Percentiles rank a stretch among this genome's conserved stretches.
These are phyloP conservation scores for Chromobotia macracanthus DNA, from an alignment of 2,797 vertebrate genomes.

Conservation along the genomic window DNA sequence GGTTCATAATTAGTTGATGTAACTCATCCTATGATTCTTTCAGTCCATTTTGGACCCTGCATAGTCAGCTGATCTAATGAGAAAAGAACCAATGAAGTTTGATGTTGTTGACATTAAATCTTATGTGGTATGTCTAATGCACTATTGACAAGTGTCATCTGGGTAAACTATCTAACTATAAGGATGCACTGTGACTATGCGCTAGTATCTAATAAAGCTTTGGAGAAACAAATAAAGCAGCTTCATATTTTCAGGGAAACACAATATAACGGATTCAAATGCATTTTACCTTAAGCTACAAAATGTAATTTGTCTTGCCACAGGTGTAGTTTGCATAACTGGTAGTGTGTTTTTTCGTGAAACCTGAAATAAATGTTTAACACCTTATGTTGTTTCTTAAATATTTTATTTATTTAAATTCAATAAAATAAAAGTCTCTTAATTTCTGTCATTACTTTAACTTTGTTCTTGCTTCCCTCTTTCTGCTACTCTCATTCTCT, in stretches of 20 bases:
- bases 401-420: background rate
- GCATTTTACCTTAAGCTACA: constrained; percentile 26
- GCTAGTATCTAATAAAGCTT: background rate
- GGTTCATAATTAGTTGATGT: constrained; percentile 1
- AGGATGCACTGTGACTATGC: background rate
- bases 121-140: background rate
- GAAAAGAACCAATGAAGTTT: background rate
- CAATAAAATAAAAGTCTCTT: constrained; percentile 18
- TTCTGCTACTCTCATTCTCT: background rate
- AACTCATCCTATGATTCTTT: background rate
- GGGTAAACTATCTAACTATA: background rate
- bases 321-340: constrained; percentile 29
- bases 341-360: background rate
- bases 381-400: constrained; percentile 12
- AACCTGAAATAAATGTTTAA: background rate
- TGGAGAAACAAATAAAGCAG: background rate
- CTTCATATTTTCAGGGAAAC: background rate
- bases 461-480: constrained; percentile 44
- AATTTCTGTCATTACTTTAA: background rate
- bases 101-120: background rate
- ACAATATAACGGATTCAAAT: constrained; percentile 11
- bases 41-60: background rate
- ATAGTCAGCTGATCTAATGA: background rate
- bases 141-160: background rate
- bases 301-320: constrained; percentile 11